Evolutionary conservation across 2,113 vertebrate species (phyloP), one percentile per base, ranked within the genome.

Genomic region (Trogon surrucura): DNA sequence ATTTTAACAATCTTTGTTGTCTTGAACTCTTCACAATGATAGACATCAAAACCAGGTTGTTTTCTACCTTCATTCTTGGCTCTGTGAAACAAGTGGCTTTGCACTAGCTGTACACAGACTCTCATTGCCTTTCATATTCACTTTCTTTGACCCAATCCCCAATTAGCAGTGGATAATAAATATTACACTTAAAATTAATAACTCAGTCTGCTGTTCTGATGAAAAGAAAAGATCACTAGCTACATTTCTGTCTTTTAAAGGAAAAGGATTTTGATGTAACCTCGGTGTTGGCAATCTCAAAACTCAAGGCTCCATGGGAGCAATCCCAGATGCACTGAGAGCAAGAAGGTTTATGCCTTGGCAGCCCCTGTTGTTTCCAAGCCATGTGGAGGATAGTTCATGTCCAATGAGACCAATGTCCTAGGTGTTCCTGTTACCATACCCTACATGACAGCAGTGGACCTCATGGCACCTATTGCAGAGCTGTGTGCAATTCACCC

Each of bases 371-470:
- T 12, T 50, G 13, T 51, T 82, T 69, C 32, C 26, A 75, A 85
- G 21, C 17, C 20, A 47, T 60, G 22, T 47, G 67, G 34, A 85
- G 22, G 11, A 75, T 14, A 4, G 3, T 4, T 71, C 0, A 13
- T 5, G 10, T 61, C 25, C 1, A 1, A 2, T 9, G 41, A 57
- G 15, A 13, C 10, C 3, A 1, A 10, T 27, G 7, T n/a, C 30
- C 51, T 74, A 2, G 1, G n/a, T 2, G 2, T 1, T 5, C 4
- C 5, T 18, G 38, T 47, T 60, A 11, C 29, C 6, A 0, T 56
- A 20, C 12, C 20, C 11, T 30, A 64, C 27, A 36, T 5, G 1
- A 0, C 5, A 4, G 19, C 45, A 66, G 27, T 11, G 9, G 10
- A 67, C 21, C 5, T 58, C 2, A 0, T 47, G 36, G 12, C 7